Percentiles rank a stretch among this genome's conserved stretches.
Conservation (phyloP, 1,140 invertebrate genomes). For the Doryteuthis pealeii region DNA sequence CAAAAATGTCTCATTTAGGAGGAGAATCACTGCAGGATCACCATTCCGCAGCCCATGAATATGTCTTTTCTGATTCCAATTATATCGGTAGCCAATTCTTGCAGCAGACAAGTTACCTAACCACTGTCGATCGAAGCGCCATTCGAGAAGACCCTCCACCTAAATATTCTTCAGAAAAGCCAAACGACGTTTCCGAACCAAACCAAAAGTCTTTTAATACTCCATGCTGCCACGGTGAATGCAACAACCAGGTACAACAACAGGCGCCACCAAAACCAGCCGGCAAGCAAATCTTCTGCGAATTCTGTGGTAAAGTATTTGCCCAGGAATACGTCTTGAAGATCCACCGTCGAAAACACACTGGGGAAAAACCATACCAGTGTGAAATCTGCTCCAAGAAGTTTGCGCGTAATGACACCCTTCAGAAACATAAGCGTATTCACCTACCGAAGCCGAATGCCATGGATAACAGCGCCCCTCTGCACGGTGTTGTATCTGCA, state of each 20-base stretch:
- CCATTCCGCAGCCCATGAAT: background rate
- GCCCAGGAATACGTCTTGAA: conserved; percentile 16
- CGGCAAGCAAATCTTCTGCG: conserved; percentile 20
- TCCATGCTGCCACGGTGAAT: no score
- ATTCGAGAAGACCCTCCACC: no score
- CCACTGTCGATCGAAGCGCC: no score
- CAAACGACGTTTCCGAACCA: no score
- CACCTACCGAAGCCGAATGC: background rate
- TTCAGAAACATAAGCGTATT: background rate
- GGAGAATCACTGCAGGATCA: no score
- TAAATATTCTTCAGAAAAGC: no score
- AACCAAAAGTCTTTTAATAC: no score
- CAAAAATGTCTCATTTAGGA: no score
- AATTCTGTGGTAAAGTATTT: conserved; percentile 26
- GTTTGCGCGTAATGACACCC: background rate
- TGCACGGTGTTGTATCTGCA: background rate
- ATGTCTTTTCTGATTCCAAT: background rate
- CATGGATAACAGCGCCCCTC: no score
- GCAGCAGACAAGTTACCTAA: background rate
- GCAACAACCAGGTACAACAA: no score
- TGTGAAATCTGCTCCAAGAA: background rate
- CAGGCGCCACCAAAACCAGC: no score
- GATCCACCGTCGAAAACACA: conserved; percentile 24
- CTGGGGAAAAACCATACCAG: conserved; percentile 6
- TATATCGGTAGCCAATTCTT: background rate